Evolutionary conservation across 2,113 vertebrate species (phyloP), one percentile per base, ranked within the genome.

Genomic region (Sula dactylatra): DNA sequence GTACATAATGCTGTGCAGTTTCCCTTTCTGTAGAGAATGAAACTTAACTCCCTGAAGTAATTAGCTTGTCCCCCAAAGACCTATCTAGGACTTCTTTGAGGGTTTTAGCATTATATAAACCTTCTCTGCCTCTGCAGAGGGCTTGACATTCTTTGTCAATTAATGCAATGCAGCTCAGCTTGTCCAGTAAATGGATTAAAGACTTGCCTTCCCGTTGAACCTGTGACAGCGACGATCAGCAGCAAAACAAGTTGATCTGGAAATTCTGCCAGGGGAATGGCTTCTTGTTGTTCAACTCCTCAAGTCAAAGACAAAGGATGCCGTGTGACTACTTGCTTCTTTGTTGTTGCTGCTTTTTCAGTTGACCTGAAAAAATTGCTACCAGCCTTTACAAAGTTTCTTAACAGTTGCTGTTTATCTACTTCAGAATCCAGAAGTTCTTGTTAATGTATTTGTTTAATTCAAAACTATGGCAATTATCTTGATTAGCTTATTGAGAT

Each of bases 401-500:
- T 82, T 59, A 83, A 52, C 66, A 56, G 72, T 82, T 96, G n/a
- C 94, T 86, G 86, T 96, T 94, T 95, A 82, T 96, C 91, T 87
- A 9, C 49, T 86, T 87, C 88, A 88, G 87, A 97, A 82, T 67
- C 86, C 13, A 20, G 91, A 92, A 76, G 88, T 81, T 88, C 88
- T 97, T 95, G 70, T 95, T 97, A 95, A 96, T 96, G 93, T 92
- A 79, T 97, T 96, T 96, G 76, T 93, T 97, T 96, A 96, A 97
- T 95, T 88, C 83, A 94, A 85, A 96, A 96, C 92, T 96, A 88
- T 2, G 1, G 94, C 94, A 98, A 95, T 98, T 98, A 96, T 97
- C 96, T 97, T 96, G 95, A 98, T 98, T 98, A 98, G 96, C 91
- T 97, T 93, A 77, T 77, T 82, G 88, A 95, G 97, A 97, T 97